A percentile compares a stretch with the other conserved stretches of the same genome.
Conservation (phyloP, 2,797 vertebrate species). For the Phoebastria nigripes region DNA sequence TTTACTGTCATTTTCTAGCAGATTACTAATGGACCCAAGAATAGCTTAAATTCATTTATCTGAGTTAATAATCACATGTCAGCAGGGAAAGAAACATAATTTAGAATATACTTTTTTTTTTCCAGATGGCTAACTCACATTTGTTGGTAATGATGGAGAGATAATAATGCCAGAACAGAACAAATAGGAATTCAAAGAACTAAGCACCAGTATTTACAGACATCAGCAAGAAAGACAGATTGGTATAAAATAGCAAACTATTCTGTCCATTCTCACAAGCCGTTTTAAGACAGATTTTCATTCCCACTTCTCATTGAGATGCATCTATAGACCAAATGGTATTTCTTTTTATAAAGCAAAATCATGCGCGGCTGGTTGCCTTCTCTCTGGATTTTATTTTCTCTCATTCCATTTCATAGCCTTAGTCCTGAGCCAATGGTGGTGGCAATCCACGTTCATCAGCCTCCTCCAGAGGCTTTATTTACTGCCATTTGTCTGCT, state of each 20-base stretch:
- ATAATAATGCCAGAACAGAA: background rate
- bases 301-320: background rate
- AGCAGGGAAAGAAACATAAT: background rate
- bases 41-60: constrained; percentile 10
- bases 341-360: background rate
- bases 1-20: background rate
- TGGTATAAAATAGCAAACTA: background rate
- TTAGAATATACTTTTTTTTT: background rate
- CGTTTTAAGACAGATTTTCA: background rate
- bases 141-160: background rate
- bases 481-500: background rate
- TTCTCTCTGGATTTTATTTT: background rate
- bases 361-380: background rate
- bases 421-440: background rate
- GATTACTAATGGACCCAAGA: background rate
- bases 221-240: background rate
- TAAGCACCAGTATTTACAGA: background rate
- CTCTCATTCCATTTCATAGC: background rate
- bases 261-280: background rate
- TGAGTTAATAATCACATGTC: background rate
- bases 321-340: background rate
- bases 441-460: background rate
- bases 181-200: background rate
- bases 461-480: background rate
- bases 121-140: background rate